phyloP scores from a whole-genome alignment of 2,888 invertebrate genomes.

The Oligia strigilis region DNA sequence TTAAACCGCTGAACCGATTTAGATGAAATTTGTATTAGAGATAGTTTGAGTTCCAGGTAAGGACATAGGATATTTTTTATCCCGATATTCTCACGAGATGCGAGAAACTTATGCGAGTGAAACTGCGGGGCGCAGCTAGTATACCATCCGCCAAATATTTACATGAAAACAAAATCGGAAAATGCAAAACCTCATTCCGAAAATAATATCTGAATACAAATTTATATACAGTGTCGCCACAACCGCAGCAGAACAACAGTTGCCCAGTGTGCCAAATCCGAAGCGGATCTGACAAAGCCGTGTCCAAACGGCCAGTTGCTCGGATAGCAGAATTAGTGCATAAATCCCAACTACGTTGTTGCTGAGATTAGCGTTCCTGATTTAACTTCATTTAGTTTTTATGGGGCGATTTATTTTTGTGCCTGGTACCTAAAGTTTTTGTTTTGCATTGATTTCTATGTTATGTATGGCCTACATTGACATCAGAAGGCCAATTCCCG shows the following conservation, averaged over 20 bases:
- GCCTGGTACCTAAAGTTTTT: background rate
- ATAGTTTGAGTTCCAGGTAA: no score
- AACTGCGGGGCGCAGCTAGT: background rate
- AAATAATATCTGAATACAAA: slow-evolving; percentile 59
- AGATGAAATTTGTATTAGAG: no score
- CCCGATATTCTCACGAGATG: no score
- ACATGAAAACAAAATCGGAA: slow-evolving; percentile 20
- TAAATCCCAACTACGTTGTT: slow-evolving; percentile 75
- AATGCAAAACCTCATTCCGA: slow-evolving; percentile 40
- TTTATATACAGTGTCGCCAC: slow-evolving; percentile 53
- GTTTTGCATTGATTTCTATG: background rate
- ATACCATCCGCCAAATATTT: slow-evolving; percentile 13
- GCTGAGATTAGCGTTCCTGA: slow-evolving; percentile 68
- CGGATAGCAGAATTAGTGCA: slow-evolving; percentile 79
- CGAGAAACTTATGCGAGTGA: no score
- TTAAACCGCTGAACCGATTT: no score
- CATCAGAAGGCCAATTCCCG: no score
- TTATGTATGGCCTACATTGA: no score
- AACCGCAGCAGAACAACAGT: slow-evolving; percentile 71
- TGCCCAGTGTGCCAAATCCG: slow-evolving; percentile 76
- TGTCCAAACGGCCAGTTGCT: slow-evolving; percentile 70
- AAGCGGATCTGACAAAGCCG: slow-evolving; percentile 77
- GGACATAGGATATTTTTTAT: no score
- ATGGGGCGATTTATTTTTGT: slow-evolving; percentile 24
- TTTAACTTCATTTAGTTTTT: slow-evolving; percentile 59